Evolutionary conservation across 2,113 vertebrate species (phyloP).

Genomic region (Meriones unguiculatus): DNA sequence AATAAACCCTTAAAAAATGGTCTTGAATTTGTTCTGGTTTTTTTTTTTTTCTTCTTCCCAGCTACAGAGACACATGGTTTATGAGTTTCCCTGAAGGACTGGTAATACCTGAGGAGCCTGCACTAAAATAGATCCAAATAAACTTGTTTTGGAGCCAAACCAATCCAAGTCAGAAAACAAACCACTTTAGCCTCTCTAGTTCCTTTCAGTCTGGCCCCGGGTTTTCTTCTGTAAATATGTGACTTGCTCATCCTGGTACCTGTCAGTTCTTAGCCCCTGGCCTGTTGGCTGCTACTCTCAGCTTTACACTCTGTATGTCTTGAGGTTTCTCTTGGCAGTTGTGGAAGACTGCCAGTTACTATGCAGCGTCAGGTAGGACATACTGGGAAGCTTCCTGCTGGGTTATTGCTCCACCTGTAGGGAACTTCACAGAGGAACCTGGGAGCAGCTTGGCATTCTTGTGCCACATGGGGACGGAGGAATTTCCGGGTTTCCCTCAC

Average conservation of each 20-base stretch:
- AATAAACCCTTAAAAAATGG: conserved; percentile 70
- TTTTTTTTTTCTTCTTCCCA: neutral
- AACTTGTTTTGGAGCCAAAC: conserved; percentile 50
- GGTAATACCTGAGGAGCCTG: conserved; percentile 41
- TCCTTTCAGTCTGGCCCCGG: neutral
- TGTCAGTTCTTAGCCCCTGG: neutral
- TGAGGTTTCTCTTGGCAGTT: conserved; percentile 23
- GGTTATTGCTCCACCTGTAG: neutral
- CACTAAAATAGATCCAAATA: conserved; percentile 53
- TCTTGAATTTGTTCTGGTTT: neutral
- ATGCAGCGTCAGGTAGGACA: neutral
- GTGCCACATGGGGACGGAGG: neutral
- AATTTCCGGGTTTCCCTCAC: neutral
- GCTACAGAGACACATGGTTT: conserved; percentile 69
- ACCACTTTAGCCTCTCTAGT: neutral
- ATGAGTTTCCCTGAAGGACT: conserved; percentile 71
- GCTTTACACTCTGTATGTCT: neutral
- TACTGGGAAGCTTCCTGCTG: conserved; percentile 17
- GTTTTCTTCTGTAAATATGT: neutral
- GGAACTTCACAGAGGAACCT: neutral
- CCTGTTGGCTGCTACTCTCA: neutral
- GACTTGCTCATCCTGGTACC: neutral
- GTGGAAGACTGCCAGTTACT: neutral
- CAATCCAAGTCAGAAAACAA: conserved; percentile 58
- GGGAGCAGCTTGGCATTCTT: neutral